Percentiles rank a stretch among this genome's conserved stretches.
Evolutionary conservation across 37 sponge, comb jelly and placozoan genomes (phyloP).

Genomic region (Ianthella basta): DNA sequence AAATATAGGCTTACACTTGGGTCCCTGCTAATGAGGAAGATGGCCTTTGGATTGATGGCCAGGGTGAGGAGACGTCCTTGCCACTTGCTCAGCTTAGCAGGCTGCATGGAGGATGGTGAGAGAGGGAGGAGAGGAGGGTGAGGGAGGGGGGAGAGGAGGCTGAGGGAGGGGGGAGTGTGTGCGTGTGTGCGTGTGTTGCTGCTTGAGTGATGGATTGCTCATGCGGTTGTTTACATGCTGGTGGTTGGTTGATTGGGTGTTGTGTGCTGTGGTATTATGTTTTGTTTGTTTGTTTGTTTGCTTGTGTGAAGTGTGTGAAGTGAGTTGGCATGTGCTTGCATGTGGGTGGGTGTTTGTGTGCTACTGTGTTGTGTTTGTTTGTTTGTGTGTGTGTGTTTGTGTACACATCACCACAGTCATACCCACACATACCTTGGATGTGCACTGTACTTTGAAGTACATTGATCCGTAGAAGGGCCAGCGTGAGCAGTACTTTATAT

Average conservation of each 20-base stretch:
- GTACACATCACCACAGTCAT: background rate
- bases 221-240: too few species aligned
- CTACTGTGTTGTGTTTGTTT: background rate
- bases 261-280: background rate
- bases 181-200: background rate
- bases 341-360: background rate
- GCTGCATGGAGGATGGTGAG: too few species aligned
- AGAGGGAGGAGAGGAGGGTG: background rate
- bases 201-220: background rate
- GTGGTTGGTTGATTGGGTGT: too few species aligned
- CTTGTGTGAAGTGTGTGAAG: too few species aligned
- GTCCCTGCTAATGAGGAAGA: conserved; percentile 18
- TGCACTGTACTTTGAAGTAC: conserved; percentile 38
- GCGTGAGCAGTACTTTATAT: conserved; percentile 75
- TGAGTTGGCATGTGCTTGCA: too few species aligned
- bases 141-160: background rate
- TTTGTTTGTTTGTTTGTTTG: background rate
- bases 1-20: background rate
- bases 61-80: background rate
- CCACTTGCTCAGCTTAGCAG: background rate
- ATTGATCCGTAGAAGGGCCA: conserved; percentile 89
- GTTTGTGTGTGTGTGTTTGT: background rate
- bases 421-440: conserved; percentile 20
- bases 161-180: background rate
- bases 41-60: conserved; percentile 9